Evolutionary conservation across 1,140 invertebrate genomes (phyloP).

Genomic region (Drosophila saltans): DNA sequence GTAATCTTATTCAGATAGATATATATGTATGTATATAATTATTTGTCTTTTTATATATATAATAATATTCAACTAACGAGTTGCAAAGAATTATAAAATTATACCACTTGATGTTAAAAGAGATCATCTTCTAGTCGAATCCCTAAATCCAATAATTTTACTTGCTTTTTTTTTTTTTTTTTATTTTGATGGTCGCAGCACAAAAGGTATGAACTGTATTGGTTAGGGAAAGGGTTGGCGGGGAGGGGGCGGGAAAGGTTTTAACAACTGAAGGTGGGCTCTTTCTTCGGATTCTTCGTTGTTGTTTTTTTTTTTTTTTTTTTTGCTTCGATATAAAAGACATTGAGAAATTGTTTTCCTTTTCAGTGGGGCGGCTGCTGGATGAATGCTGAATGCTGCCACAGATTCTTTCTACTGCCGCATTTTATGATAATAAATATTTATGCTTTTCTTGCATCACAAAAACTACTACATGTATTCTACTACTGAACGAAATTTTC

Average conservation of each 20-base stretch:
- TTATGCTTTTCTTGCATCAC: conserved; percentile 56
- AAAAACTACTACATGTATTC: background rate
- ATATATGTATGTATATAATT: no score
- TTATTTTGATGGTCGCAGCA: conserved; percentile 40
- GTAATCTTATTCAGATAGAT: no score
- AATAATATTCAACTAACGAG: no score
- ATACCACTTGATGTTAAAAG: no score
- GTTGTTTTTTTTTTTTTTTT: background rate
- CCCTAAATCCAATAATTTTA: no score
- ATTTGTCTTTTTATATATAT: no score
- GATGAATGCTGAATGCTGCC: conserved; percentile 27
- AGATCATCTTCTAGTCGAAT: background rate
- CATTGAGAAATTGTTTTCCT: conserved; percentile 81
- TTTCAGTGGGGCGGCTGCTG: conserved; percentile 52
- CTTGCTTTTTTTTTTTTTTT: conserved; percentile 15
- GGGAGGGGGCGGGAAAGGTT: background rate
- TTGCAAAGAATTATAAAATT: no score
- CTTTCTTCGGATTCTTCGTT: background rate
- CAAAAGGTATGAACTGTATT: conserved; percentile 46
- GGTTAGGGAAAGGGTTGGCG: background rate
- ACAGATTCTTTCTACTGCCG: conserved; percentile 49
- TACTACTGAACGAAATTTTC: conserved; percentile 47
- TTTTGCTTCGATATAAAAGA: conserved; percentile 67
- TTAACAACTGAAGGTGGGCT: conserved; percentile 12
- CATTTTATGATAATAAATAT: conserved; percentile 78